Conservation (phyloP, 2,797 vertebrate genomes). For the Eutrigla gurnardus region DNA sequence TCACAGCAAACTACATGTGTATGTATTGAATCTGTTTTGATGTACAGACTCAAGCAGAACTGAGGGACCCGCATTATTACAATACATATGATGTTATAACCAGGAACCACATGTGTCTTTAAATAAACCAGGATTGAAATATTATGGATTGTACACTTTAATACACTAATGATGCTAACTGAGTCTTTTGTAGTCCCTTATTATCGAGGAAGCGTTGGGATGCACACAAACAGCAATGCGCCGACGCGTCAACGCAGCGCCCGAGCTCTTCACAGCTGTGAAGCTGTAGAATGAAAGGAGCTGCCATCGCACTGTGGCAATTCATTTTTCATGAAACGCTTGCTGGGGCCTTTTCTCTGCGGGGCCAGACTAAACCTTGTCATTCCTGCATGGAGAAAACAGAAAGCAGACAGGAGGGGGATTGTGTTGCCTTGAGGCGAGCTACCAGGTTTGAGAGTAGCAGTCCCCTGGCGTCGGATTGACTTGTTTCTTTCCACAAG, state of each 20-base stretch:
- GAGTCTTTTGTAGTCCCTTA: background rate
- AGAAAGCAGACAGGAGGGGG: background rate
- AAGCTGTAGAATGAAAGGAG: background rate
- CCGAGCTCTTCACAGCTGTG: background rate
- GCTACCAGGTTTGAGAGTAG: constrained; percentile 4
- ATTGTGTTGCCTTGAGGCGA: constrained; percentile 14
- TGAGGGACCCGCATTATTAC: too few species aligned
- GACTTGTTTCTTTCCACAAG: constrained; percentile 14
- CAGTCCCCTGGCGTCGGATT: constrained; percentile 12
- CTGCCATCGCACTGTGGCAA: background rate
- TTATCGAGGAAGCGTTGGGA: background rate
- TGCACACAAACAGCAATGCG: background rate
- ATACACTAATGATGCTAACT: background rate
- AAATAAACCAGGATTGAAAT: background rate
- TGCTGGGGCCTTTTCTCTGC: background rate
- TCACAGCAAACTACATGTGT: too few species aligned
- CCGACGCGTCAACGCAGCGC: background rate
- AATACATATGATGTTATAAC: too few species aligned
- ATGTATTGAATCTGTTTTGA: too few species aligned
- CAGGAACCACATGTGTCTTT: too few species aligned
- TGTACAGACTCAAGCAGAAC: too few species aligned
- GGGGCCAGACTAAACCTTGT: background rate
- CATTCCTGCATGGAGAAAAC: background rate
- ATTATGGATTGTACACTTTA: background rate
- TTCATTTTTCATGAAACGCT: background rate